Conservation (phyloP, 2,888 invertebrate genomes). For the Diadegma fenestrale region DNA sequence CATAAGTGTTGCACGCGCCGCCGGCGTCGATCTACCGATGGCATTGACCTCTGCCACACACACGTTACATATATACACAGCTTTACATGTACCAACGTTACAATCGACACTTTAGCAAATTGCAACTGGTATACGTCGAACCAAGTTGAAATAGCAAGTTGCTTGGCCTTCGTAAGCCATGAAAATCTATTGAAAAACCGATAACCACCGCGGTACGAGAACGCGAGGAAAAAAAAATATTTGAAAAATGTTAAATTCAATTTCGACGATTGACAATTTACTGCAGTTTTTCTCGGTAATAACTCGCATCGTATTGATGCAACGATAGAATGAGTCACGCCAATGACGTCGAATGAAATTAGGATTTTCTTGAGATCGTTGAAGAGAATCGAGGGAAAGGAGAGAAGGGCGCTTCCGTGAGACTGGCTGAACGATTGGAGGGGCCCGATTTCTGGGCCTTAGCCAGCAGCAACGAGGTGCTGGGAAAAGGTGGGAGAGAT, state of each 20-base stretch:
- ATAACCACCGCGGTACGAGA: not conserved
- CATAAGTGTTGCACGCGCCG: conserved; percentile 65
- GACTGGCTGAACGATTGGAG: conserved; percentile 13
- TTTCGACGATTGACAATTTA: not conserved
- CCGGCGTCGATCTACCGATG: conserved; percentile 52
- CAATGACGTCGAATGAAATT: conserved; percentile 9
- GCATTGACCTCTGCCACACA: conserved; percentile 64
- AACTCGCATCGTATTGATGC: not conserved
- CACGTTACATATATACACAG: conserved; percentile 25
- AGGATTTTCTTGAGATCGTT: conserved; percentile 8
- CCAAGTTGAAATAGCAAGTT: conserved; percentile 29
- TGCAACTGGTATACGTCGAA: conserved; percentile 39
- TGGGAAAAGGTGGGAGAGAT: conserved; percentile 24
- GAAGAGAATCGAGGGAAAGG: not conserved
- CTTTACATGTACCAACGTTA: not conserved
- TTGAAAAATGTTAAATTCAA: not conserved
- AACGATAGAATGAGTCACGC: not conserved
- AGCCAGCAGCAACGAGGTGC: conserved; percentile 16
- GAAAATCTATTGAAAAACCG: not conserved
- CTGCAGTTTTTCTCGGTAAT: not conserved
- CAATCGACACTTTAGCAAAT: conserved; percentile 60
- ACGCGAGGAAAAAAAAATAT: not conserved
- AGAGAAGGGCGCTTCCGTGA: conserved; percentile 6
- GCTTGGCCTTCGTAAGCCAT: not conserved
- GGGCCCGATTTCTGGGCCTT: conserved; percentile 28